These are phyloP conservation scores for Athrips mouffetella DNA, from an alignment of 2,888 invertebrate genomes.

Conservation along the genomic window DNA sequence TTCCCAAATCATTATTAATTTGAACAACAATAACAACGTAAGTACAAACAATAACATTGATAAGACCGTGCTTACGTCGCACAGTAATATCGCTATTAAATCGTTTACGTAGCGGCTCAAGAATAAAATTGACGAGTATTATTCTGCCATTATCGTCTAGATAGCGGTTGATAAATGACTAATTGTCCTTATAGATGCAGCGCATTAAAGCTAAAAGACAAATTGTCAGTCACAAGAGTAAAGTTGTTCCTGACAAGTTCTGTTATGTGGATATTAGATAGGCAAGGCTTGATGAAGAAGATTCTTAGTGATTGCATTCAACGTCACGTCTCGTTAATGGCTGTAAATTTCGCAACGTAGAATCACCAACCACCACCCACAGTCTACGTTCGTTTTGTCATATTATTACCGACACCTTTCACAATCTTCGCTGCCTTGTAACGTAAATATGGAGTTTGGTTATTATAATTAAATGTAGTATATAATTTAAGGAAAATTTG, in stretches of 20 bases:
- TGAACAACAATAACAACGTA: neutral
- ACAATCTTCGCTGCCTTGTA: slow-evolving; percentile 1
- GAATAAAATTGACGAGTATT: slow-evolving; percentile 12
- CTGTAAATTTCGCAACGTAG: slow-evolving; percentile 48
- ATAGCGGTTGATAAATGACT: slow-evolving; percentile 30
- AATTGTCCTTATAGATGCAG: slow-evolving; percentile 33
- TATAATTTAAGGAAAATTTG: slow-evolving; percentile 17
- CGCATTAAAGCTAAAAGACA: slow-evolving; percentile 30
- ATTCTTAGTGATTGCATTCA: slow-evolving; percentile 40
- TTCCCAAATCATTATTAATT: neutral
- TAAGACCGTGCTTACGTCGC: neutral
- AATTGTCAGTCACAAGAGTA: slow-evolving; percentile 31
- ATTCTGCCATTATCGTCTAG: slow-evolving; percentile 27
- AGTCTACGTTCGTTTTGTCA: slow-evolving; percentile 28
- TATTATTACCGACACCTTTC: slow-evolving; percentile 17
- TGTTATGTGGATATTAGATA: too few relatives aligned
- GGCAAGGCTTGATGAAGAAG: slow-evolving; percentile 27
- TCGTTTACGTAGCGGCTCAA: neutral
- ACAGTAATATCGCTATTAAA: slow-evolving; percentile 5
- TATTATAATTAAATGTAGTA: neutral
- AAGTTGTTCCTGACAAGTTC: too few relatives aligned
- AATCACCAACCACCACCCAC: slow-evolving; percentile 33
- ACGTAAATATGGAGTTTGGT: neutral
- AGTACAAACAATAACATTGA: neutral
- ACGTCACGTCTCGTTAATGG: slow-evolving; percentile 49